Conservation (phyloP, 2,888 invertebrate species). For the Thera obeliscata region DNA sequence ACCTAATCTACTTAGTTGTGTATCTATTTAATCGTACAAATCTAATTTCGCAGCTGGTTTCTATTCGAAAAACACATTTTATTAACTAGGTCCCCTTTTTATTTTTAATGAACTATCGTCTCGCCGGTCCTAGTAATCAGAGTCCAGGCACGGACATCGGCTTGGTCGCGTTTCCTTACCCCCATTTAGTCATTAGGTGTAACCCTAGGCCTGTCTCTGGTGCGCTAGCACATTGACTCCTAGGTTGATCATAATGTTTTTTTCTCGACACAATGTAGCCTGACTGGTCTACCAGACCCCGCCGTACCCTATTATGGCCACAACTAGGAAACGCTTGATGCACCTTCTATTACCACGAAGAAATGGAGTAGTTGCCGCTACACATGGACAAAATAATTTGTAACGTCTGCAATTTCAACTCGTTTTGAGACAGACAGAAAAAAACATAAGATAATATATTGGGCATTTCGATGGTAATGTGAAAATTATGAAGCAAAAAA, state of each 20-base stretch:
- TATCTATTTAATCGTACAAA: no score
- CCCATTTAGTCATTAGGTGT: background rate
- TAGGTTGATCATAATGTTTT: slow-evolving; percentile 54
- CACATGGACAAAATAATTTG: slow-evolving; percentile 22
- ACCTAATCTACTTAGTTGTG: no score
- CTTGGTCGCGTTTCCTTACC: background rate
- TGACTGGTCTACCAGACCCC: slow-evolving; percentile 48
- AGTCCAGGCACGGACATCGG: background rate
- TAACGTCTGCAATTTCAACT: slow-evolving; percentile 6
- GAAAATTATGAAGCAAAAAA: background rate
- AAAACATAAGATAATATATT: background rate
- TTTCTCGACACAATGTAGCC: slow-evolving; percentile 48
- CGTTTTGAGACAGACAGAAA: background rate
- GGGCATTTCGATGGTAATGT: background rate
- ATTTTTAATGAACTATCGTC: slow-evolving; percentile 29
- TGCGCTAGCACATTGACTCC: slow-evolving; percentile 36
- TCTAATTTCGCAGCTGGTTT: no score
- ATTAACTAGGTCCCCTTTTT: background rate
- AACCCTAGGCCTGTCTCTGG: slow-evolving; percentile 9
- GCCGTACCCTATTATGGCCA: slow-evolving; percentile 58
- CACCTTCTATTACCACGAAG: slow-evolving; percentile 71
- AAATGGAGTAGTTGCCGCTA: slow-evolving; percentile 60
- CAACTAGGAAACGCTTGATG: slow-evolving; percentile 63
- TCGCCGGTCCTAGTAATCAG: slow-evolving; percentile 1
- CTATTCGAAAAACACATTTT: background rate